Evolutionary conservation across 2,797 vertebrate genomes (phyloP).

Genomic region (Clarias laeviceps): DNA sequence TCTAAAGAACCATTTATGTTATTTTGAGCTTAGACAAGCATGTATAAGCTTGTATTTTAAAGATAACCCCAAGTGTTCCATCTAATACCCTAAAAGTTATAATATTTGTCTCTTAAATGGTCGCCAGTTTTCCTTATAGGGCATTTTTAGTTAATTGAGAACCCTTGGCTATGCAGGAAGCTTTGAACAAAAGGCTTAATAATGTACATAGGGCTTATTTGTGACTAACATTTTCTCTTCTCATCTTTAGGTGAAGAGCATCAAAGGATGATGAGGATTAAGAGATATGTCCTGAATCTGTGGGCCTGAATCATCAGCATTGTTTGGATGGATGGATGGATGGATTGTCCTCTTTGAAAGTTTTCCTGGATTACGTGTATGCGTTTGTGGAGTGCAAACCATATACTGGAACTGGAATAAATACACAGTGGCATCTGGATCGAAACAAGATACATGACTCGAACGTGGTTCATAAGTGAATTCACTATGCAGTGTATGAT

Average conservation of each 20-base stretch:
- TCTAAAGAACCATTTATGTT: background rate
- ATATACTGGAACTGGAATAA: background rate
- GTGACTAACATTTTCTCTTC: constrained; percentile 27
- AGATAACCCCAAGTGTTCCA: background rate
- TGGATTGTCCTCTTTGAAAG: constrained; percentile 17
- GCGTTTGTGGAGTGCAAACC: background rate
- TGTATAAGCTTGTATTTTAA: background rate
- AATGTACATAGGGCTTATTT: background rate
- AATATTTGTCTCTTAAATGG: background rate
- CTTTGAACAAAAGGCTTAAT: background rate
- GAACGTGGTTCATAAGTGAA: constrained; percentile 7
- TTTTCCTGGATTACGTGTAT: background rate
- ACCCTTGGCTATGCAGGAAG: background rate
- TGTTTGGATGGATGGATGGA: constrained; percentile 2
- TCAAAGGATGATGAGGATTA: constrained; percentile 2
- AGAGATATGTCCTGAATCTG: constrained; percentile 23
- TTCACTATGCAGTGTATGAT: constrained; percentile 12
- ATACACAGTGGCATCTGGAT: background rate
- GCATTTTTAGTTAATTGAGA: background rate
- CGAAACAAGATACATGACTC: background rate
- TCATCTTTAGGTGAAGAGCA: constrained; percentile 37
- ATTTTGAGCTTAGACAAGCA: background rate
- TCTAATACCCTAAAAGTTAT: background rate
- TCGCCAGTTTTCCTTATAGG: too few relatives aligned
- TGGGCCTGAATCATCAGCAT: constrained; percentile 19